Evolutionary conservation across 2,888 invertebrate genomes (phyloP), one percentile per base, ranked within the genome.

Genomic region (Xiphydria camelus): DNA sequence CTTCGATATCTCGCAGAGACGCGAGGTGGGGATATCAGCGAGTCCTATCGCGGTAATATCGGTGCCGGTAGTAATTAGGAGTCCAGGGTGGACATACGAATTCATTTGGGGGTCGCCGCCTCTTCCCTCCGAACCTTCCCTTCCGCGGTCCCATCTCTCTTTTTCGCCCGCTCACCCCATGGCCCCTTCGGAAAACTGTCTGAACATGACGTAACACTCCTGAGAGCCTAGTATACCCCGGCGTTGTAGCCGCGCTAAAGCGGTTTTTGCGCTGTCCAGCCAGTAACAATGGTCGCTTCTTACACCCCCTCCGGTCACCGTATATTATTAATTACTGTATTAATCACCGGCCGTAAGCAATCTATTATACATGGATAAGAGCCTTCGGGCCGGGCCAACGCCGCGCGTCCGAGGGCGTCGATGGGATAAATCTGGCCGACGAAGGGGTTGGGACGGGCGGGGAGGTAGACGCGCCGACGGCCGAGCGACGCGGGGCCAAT

Each of bases 241-340:
- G 41, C 49, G 48, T 45, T n/a, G n/a, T n/a, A n/a, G n/a, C 10
- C 34, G 19, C 15, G 34, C 55, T 45, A 51, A 57, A 40, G 53
- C 49, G 62, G 50, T 73, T 73, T 73, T 73, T 73, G 73, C 62
- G 59, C 59, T 69, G 68, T 67, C 66, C 65, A 62, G 66, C 68
- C 64, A 65, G 70, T 64, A 70, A 71, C 71, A 72, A 72, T 71
- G 70, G 66, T 64, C 57, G 62, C 60, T 73, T 73, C 72, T 73
- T 73, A 71, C 62, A 50, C 55, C 53, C 56, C 55, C 42, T 46
- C 55, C 55, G 66, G 66, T 68, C 68, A 67, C 62, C 73, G 69
- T 72, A 66, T 71, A 73, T 74, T 74, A 74, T 74, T 74, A 74
- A 74, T 74, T 73, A 73, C 73, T 68, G 67, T 71, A 74, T 74